Evolutionary conservation across 2,888 invertebrate genomes (phyloP).

Genomic region (Monochamus alternatus): DNA sequence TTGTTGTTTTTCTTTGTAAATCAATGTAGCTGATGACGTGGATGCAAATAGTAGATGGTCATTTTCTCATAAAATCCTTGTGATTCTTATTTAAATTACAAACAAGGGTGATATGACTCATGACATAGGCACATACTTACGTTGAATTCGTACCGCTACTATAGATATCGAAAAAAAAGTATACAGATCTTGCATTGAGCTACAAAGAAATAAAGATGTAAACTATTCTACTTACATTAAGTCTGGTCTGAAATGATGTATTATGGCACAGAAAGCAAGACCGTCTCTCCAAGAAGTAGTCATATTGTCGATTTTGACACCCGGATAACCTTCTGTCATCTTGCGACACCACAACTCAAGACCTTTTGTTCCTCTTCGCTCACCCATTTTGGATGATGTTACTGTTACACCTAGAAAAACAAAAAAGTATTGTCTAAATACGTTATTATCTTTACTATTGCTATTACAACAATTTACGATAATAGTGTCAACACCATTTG

Average conservation of each 20-base stretch:
- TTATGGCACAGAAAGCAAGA: constrained; percentile 95
- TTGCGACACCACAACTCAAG: constrained; percentile 94
- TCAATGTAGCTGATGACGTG: too few relatives aligned
- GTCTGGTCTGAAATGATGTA: constrained; percentile 96
- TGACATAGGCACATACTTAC: too few relatives aligned
- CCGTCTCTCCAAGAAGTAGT: constrained; percentile 97
- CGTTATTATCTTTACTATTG: not conserved
- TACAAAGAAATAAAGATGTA: too few relatives aligned
- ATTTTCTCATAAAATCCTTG: too few relatives aligned
- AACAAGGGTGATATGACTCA: too few relatives aligned
- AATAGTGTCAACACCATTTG: not conserved
- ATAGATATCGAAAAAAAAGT: too few relatives aligned
- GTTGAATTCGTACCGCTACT: too few relatives aligned
- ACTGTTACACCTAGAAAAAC: constrained; percentile 47
- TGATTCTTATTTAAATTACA: too few relatives aligned
- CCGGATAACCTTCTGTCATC: constrained; percentile 90
- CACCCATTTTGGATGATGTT: constrained; percentile 76
- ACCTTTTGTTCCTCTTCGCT: constrained; percentile 90
- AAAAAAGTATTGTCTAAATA: constrained; percentile 18
- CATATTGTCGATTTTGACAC: constrained; percentile 94
- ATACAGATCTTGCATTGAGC: too few relatives aligned
- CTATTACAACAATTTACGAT: not conserved
- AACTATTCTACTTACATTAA: constrained; percentile 85
- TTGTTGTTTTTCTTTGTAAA: too few relatives aligned
- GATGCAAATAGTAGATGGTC: too few relatives aligned